Evolutionary conservation across 1,140 invertebrate genomes (phyloP), one percentile per base, ranked within the genome.

Genomic region (Pentalonia nigronervosa): DNA sequence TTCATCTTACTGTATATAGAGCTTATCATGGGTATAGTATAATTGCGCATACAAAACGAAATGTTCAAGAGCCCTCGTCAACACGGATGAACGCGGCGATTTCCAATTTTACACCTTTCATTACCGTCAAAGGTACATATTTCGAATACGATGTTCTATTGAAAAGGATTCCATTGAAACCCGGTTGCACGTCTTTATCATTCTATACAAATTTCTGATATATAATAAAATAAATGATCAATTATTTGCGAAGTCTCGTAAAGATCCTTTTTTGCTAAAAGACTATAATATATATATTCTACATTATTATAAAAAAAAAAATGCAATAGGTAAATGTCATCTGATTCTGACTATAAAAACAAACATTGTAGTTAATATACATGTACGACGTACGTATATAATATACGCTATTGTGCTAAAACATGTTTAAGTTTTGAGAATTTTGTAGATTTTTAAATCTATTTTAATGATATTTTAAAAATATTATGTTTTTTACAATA

Each of bases 71-170:
- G 47, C 47, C 45, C 45, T 87, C 30, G 23, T 41, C 23, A n/a
- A 87, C 25, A 21, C 25, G 84, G 25, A 86, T 86, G 45, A 86
- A 86, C 45, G 36, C 25, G 25, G 84, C 30, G 86, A 48, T 87
- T 87, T 87, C 45, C 84, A 86, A 86, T 86, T 86, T 47, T 47
- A 86, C 36, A 47, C 47, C 41, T 86, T 86, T 86, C 84, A 47
- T 48, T 45, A 45, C 36, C 41, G 23, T 25, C 21, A 41, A 41
- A 86, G 36, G 83, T 45, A 30, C 4, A n/a, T 86, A 45, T 14
- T 86, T 45, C 23, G 23, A 34, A 83, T 34, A 41, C 81, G 81
- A 83, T 83, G 34, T 83, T 76, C 60, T 76, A n/a, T 41, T 41
- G 4, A 14, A 76, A 30, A 76, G 30, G n/a, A 76, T 76, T 1